Evolutionary conservation across 2,888 invertebrate species (phyloP), one percentile per base, ranked within the genome.

Genomic region (Drosophila sordidula): DNA sequence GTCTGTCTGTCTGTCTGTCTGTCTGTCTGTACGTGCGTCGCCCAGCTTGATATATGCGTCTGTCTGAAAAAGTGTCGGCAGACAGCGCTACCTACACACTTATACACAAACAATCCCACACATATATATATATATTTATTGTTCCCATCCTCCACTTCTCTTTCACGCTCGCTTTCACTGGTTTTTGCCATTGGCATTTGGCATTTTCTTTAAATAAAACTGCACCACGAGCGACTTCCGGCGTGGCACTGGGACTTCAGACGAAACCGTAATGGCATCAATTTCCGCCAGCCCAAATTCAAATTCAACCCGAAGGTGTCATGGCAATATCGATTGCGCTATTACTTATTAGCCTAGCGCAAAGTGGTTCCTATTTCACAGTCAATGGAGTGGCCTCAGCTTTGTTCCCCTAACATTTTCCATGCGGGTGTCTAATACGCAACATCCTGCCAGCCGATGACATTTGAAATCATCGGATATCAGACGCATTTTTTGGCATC

Each of bases 231-330:
- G 76, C 67, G 45, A 65, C 67, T 73, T 82, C 70, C 78, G 78
- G 49, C 55, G 57, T 25, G 38, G 57, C 72, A 61, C 55, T 45
- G 52, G 70, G 66, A 55, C 57, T 38, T 66, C 62, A 74, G 59
- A 76, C 68, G 64, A 80, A 59, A 59, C 65, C 81, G 72, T 87
- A 83, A 83, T 87, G 85, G 85, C 87, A 87, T 81, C 85, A 78
- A 83, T 87, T 87, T 87, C 85, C 83, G 78, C 62, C 75, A 54
- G 75, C 72, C 78, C 41, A 50, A 81, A 83, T 80, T 78, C 61
- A 59, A 82, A 86, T 81, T 85, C 65, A 38, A 49, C 46, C 55
- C 38, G 41, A 22, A 65, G 67, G 66, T 59, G 68, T 49, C 78
- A 69, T 67, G 69, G 59, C 63, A 74, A 79, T 74, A 25, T 42